Evolutionary conservation across 2,888 invertebrate species (phyloP).

Genomic region (Tiliacea citrago): DNA sequence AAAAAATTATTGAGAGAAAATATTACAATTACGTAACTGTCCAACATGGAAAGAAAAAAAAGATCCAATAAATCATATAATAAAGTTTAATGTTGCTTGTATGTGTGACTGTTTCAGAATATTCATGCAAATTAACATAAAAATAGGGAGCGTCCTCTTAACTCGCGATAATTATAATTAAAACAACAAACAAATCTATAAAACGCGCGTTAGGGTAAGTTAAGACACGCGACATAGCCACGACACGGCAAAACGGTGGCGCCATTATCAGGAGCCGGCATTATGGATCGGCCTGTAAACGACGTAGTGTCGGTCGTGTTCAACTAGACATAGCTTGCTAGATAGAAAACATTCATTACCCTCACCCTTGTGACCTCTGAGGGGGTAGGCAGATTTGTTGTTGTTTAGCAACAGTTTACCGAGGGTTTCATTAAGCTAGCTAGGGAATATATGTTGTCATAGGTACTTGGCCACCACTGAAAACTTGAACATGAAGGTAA

Average conservation of each 20-base stretch:
- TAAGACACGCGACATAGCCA: slow-evolving; percentile 48
- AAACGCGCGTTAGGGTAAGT: slow-evolving; percentile 23
- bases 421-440: slow-evolving; percentile 19
- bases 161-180: slow-evolving; percentile 30
- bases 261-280: slow-evolving; percentile 52
- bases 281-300: slow-evolving; percentile 51
- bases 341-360: slow-evolving; percentile 47
- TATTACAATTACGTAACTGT: too few relatives aligned
- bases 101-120: too few relatives aligned
- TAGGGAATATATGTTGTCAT: not conserved
- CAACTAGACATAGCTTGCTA: slow-evolving; percentile 37
- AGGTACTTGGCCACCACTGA: not conserved
- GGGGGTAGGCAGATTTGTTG: slow-evolving; percentile 20
- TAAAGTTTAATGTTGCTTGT: too few relatives aligned
- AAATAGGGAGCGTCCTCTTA: slow-evolving; percentile 1
- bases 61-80: too few relatives aligned
- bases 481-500: not conserved
- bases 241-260: slow-evolving; percentile 36
- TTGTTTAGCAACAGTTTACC: slow-evolving; percentile 37
- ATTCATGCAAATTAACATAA: too few relatives aligned
- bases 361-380: slow-evolving; percentile 38
- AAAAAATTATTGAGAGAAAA: too few relatives aligned
- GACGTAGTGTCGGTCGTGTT: slow-evolving; percentile 39
- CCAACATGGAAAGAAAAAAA: too few relatives aligned
- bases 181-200: slow-evolving; percentile 38